Percentiles rank a stretch among this genome's conserved stretches.
phyloP scores from a whole-genome alignment of 2,113 vertebrate genomes.

The Aix galericulata region DNA sequence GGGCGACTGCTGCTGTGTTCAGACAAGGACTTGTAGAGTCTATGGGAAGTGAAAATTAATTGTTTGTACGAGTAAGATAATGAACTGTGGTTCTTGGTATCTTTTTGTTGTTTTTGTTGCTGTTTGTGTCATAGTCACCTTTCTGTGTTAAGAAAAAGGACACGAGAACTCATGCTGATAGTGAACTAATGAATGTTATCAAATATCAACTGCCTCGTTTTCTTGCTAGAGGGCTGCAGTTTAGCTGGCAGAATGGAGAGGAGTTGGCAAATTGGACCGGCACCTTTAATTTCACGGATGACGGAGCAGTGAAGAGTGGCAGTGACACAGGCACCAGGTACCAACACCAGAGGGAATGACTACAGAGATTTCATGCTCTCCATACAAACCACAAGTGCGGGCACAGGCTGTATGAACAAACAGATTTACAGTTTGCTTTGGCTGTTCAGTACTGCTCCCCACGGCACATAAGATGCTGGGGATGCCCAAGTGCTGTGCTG shows the following conservation, averaged over 20 bases:
- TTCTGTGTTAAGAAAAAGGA: background rate
- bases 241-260: slow-evolving; percentile 97
- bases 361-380: background rate
- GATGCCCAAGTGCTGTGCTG: background rate
- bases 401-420: background rate
- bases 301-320: slow-evolving; percentile 91
- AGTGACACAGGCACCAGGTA: slow-evolving; percentile 98
- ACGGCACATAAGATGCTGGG: background rate
- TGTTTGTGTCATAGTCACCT: background rate
- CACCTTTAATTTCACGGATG: slow-evolving; percentile 94
- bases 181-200: slow-evolving; percentile 41
- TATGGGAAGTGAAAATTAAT: background rate
- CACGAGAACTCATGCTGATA: slow-evolving; percentile 32
- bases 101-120: background rate
- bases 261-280: slow-evolving; percentile 96
- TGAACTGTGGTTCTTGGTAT: background rate
- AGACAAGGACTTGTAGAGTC: background rate
- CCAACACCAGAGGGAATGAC: slow-evolving; percentile 74
- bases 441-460: background rate
- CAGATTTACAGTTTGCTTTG: background rate
- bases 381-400: background rate
- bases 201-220: slow-evolving; percentile 93
- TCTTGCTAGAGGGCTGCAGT: slow-evolving; percentile 97
- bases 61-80: background rate
- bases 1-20: background rate